Percentiles rank a stretch among this genome's conserved stretches.
phyloP scores from a whole-genome alignment of 2,113 vertebrate genomes.

The Pseudopipra pipra region DNA sequence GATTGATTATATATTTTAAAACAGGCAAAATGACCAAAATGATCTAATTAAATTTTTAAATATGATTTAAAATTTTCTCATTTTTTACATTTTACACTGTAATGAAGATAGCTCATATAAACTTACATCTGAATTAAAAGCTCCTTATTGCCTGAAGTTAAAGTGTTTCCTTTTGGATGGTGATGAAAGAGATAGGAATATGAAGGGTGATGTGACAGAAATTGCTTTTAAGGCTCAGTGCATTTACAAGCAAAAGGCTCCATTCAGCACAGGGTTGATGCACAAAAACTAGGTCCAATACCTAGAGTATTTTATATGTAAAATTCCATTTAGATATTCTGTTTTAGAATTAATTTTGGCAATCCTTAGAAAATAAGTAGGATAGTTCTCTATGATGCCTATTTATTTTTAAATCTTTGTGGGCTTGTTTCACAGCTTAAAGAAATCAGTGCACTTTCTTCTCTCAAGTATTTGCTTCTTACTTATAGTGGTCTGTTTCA shows the following conservation, averaged over 20 bases:
- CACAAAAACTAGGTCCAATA: slow-evolving; percentile 12
- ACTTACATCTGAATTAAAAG: slow-evolving; percentile 68
- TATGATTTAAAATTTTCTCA: neutral
- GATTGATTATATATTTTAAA: slow-evolving; percentile 68
- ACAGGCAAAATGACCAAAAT: slow-evolving; percentile 58
- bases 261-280: neutral
- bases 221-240: slow-evolving; percentile 41
- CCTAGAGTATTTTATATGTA: neutral
- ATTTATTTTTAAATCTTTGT: slow-evolving; percentile 12
- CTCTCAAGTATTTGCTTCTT: neutral
- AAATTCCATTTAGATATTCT: slow-evolving; percentile 9
- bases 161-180: slow-evolving; percentile 28
- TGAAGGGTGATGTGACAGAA: slow-evolving; percentile 28
- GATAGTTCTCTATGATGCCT: neutral
- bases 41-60: slow-evolving; percentile 68
- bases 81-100: slow-evolving; percentile 46
- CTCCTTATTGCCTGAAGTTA: slow-evolving; percentile 48
- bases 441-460: neutral
- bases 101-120: slow-evolving; percentile 49
- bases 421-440: neutral
- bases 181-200: slow-evolving; percentile 45
- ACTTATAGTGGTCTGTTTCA: neutral
- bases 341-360: neutral
- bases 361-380: neutral
- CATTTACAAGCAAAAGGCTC: slow-evolving; percentile 29